Evolutionary conservation across 2,797 vertebrate species (phyloP).

Genomic region (Eidolon dupreanum): DNA sequence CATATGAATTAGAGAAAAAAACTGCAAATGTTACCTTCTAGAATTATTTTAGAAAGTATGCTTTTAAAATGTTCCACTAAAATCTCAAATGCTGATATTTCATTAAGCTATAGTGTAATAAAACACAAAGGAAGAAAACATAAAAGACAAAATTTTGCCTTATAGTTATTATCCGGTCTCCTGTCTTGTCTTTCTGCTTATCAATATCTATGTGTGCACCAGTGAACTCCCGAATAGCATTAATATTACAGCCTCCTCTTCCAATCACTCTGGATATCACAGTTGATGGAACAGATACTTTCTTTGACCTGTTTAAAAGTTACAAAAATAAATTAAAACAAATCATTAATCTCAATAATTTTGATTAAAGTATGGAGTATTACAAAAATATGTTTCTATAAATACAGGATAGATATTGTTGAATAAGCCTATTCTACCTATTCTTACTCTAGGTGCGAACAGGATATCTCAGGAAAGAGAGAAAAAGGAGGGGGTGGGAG

Average conservation of each 20-base stretch:
- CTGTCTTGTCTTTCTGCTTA: slow-evolving; percentile 91
- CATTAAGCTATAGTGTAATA: background rate
- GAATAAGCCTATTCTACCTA: background rate
- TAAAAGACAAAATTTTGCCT: slow-evolving; percentile 82
- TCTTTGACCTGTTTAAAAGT: slow-evolving; percentile 86
- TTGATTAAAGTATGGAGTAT: background rate
- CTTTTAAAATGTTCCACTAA: background rate
- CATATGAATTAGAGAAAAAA: background rate
- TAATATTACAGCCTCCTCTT: slow-evolving; percentile 91
- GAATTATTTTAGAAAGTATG: slow-evolving; percentile 1
- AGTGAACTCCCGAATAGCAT: slow-evolving; percentile 89
- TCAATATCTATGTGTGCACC: slow-evolving; percentile 91
- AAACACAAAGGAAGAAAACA: slow-evolving; percentile 37
- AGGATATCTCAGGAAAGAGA: background rate
- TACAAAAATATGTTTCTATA: slow-evolving; percentile 3
- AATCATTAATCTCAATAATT: background rate
- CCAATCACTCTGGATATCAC: slow-evolving; percentile 91
- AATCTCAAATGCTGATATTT: slow-evolving; percentile 43
- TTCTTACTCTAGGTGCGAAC: background rate
- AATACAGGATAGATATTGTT: background rate
- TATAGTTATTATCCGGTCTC: slow-evolving; percentile 90
- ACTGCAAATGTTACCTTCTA: background rate
- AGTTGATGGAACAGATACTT: slow-evolving; percentile 90
- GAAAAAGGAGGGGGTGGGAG: no score
- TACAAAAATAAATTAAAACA: slow-evolving; percentile 43